Evolutionary conservation across 2,888 invertebrate species (phyloP).

Genomic region (Noctua fimbriata): DNA sequence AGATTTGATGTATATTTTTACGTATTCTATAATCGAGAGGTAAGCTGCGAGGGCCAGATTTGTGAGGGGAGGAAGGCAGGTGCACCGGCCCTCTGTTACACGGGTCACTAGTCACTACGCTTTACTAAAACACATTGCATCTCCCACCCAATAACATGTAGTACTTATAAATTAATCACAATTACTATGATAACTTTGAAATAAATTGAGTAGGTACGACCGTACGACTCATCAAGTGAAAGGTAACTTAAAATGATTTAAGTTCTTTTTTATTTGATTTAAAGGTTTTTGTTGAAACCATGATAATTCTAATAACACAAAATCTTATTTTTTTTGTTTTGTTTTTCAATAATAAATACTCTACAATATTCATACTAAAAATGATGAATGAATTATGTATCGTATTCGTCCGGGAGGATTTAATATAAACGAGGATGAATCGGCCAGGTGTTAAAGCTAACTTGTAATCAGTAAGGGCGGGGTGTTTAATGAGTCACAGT

Average conservation of each 20-base stretch:
- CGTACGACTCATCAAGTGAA: not conserved
- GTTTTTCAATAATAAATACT: not conserved
- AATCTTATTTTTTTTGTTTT: not conserved
- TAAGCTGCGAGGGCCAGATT: slow-evolving; percentile 87
- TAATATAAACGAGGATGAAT: slow-evolving; percentile 18
- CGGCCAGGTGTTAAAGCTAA: slow-evolving; percentile 59
- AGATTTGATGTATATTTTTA: slow-evolving; percentile 57
- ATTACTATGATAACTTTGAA: slow-evolving; percentile 19
- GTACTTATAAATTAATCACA: slow-evolving; percentile 52
- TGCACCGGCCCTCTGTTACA: slow-evolving; percentile 85
- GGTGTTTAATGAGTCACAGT: slow-evolving; percentile 70
- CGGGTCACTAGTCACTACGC: slow-evolving; percentile 77
- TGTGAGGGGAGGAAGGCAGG: slow-evolving; percentile 86
- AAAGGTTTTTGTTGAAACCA: not conserved
- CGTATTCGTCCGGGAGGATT: not conserved
- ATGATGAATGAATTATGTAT: slow-evolving; percentile 2
- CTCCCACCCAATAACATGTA: slow-evolving; percentile 65
- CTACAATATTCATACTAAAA: not conserved
- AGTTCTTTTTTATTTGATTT: not conserved
- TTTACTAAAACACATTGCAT: slow-evolving; percentile 64
- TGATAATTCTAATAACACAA: not conserved
- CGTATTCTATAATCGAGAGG: slow-evolving; percentile 75
- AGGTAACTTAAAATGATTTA: not conserved
- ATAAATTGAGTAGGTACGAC: not conserved
- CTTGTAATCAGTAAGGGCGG: slow-evolving; percentile 48